These are phyloP conservation scores for Autographa pulchrina DNA, from an alignment of 2,888 invertebrate genomes.

Conservation along the genomic window DNA sequence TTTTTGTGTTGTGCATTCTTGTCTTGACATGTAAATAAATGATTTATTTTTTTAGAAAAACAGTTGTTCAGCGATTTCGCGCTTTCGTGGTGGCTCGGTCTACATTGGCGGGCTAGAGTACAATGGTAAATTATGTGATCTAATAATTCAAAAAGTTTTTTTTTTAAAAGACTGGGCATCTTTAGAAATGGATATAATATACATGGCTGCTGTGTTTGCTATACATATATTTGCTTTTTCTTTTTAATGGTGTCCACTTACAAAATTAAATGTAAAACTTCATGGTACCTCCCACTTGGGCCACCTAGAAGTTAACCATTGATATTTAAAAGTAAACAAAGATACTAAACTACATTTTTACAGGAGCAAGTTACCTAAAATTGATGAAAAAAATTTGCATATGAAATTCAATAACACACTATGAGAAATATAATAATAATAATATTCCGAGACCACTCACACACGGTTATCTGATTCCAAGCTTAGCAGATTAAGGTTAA, in stretches of 20 bases:
- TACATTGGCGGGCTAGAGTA: constrained; percentile 34
- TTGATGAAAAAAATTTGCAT: no score
- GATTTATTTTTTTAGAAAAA: constrained; percentile 75
- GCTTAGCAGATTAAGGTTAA: no score
- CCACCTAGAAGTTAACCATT: no score
- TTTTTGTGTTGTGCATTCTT: constrained; percentile 87
- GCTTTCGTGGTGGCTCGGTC: constrained; percentile 81
- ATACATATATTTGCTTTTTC: not conserved
- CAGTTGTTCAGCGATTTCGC: constrained; percentile 78
- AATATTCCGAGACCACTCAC: no score
- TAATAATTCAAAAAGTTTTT: constrained; percentile 19
- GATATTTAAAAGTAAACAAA: no score
- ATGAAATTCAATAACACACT: no score
- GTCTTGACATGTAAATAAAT: constrained; percentile 87
- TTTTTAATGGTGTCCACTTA: not conserved
- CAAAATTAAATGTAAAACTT: not conserved
- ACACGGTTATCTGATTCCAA: no score
- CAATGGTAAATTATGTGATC: constrained; percentile 24
- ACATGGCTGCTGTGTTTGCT: not conserved
- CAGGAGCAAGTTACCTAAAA: no score
- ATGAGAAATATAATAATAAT: no score
- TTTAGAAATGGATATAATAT: not conserved
- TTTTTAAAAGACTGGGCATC: not conserved
- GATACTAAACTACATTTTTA: no score
- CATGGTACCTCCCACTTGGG: no score